Conservation (phyloP, 2,113 vertebrate genomes). For the Proterorhinus semilunaris region DNA sequence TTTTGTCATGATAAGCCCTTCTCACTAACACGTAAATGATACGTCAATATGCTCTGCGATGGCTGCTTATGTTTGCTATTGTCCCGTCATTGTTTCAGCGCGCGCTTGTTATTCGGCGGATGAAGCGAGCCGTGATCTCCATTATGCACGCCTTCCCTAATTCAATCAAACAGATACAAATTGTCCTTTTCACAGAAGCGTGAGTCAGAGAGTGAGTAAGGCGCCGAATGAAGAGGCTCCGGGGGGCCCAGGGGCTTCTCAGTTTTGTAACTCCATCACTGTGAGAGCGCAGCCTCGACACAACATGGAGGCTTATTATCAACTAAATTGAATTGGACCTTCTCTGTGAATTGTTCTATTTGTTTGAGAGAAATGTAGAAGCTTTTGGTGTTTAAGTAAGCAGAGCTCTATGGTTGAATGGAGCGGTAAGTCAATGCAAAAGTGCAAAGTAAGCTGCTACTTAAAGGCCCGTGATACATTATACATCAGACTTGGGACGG, state of each 20-base stretch:
- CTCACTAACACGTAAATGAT: constrained; percentile 10
- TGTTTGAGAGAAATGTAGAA: not conserved
- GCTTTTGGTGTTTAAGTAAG: not conserved
- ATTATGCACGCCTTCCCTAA: constrained; percentile 28
- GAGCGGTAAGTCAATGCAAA: not conserved
- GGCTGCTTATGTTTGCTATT: constrained; percentile 19
- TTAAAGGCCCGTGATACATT: no score
- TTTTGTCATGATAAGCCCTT: constrained; percentile 32
- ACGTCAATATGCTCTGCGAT: constrained; percentile 18
- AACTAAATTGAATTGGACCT: not conserved
- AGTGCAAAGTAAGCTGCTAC: no score
- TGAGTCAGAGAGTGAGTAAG: constrained; percentile 42
- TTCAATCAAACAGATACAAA: constrained; percentile 42
- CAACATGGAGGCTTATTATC: not conserved
- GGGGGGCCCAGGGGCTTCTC: not conserved
- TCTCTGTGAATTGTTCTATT: not conserved
- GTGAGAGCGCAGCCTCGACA: constrained; percentile 6
- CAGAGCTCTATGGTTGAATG: not conserved
- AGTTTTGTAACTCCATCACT: not conserved
- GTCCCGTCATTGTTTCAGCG: constrained; percentile 6
- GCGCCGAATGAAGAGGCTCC: not conserved
- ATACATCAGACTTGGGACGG: no score
- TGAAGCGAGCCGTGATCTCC: constrained; percentile 15
- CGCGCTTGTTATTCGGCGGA: constrained; percentile 12
- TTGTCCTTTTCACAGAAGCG: constrained; percentile 23